Percentiles rank a stretch among this genome's conserved stretches.
phyloP scores from a whole-genome alignment of 2,888 invertebrate genomes.

The Eretmocerus hayati region DNA sequence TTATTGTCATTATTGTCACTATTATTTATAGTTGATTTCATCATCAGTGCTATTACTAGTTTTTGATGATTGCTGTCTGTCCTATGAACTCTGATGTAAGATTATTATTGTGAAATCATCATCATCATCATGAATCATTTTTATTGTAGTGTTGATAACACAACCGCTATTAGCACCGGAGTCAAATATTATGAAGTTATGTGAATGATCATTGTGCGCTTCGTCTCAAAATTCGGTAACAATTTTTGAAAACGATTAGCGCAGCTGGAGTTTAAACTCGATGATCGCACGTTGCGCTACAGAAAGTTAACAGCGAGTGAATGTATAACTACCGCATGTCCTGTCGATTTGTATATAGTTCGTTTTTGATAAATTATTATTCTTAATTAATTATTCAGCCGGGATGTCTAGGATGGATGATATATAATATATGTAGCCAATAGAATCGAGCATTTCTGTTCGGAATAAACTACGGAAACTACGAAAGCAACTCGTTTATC shows the following conservation, averaged over 20 bases:
- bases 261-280: neutral
- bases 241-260: constrained; percentile 6
- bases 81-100: too few relatives aligned
- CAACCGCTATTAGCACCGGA: constrained; percentile 31
- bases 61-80: constrained; percentile 10
- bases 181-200: constrained; percentile 19
- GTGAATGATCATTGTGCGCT: constrained; percentile 1
- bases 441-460: constrained; percentile 12
- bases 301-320: too few relatives aligned
- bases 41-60: constrained; percentile 2
- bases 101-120: constrained; percentile 10
- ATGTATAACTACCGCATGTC: constrained; percentile 37
- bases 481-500: neutral
- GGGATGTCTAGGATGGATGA: constrained; percentile 5
- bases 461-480: constrained; percentile 3
- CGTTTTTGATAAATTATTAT: constrained; percentile 42
- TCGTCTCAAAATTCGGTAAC: constrained; percentile 9
- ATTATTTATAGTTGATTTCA: constrained; percentile 7
- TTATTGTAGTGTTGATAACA: constrained; percentile 21
- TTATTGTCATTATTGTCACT: constrained; percentile 7
- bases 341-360: constrained; percentile 44
- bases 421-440: constrained; percentile 1
- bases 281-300: neutral
- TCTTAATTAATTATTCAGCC: constrained; percentile 26
- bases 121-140: constrained; percentile 16